phyloP scores from a whole-genome alignment of 2,797 vertebrate genomes.

The Cyprinella venusta region DNA sequence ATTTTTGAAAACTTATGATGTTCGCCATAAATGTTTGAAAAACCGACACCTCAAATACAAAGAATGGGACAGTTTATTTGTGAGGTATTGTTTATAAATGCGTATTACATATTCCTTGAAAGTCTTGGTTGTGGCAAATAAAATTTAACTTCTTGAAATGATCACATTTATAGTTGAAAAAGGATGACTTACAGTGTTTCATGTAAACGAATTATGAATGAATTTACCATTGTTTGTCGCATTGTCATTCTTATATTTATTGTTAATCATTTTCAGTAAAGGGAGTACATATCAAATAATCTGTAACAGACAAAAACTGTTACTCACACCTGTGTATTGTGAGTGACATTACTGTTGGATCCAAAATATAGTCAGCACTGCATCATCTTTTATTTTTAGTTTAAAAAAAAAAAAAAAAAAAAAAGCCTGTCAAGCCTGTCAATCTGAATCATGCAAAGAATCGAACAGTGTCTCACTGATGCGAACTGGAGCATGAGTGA shows the following conservation, averaged over 20 bases:
- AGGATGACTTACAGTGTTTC: neutral
- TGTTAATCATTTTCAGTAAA: neutral
- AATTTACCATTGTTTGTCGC: neutral
- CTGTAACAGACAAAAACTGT: neutral
- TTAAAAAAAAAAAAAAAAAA: no score
- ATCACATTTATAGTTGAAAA: no score
- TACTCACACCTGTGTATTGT: neutral
- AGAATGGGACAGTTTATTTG: no score
- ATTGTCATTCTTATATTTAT: neutral
- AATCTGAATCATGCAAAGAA: no score
- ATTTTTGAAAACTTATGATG: neutral
- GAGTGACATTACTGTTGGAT: neutral
- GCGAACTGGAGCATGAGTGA: no score
- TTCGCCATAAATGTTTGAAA: neutral
- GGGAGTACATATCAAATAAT: neutral
- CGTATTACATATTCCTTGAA: no score
- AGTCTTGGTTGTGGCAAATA: no score
- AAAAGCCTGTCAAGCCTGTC: no score
- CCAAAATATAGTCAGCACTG: neutral
- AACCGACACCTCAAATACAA: no score
- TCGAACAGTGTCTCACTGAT: no score
- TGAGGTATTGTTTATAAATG: neutral
- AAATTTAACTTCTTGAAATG: no score
- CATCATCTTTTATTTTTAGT: no score
- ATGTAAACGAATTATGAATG: neutral